Base-by-base conservation (phyloP, 2,888 invertebrate species). In the Pammene fasciana region DNA sequence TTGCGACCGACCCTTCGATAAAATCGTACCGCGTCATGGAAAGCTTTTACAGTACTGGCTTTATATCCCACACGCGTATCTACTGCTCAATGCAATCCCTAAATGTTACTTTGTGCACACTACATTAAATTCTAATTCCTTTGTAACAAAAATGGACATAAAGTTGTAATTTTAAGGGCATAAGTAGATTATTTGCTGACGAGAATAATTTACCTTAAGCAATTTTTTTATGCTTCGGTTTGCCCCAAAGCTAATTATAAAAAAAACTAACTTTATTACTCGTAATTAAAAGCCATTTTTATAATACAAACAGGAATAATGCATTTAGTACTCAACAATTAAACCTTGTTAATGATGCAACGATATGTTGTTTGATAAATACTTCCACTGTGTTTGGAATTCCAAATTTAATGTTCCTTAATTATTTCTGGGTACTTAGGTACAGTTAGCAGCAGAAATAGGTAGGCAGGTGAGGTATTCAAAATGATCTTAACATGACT, bases 1-100 rank as follows among this genome's bases (percentile, higher is more conserved):
- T 65, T 65, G 59, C 59, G 65, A 57, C 52, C 52, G 36, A 56
- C 18, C 64, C 52, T n/a, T 56, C 59, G 36, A 65, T 65, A 68
- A 68, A 65, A 59, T 62, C 56, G 34, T 16, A 50, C 56, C 43
- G 45, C 36, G n/a, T 45, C 36, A 46, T 52, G 59, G 6, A 46
- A 52, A 16, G 36, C 57, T 57, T 61, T 62, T 52, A 68, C 45
- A 38, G 56, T 14, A 34, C 55, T 46, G 50, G 43, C 43, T 11
- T 41, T 36, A 38, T 26, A 50, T 46, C 36, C 16, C 14, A 3
- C 9, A 26, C 38, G 7, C 14, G n/a, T 55, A 41, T 56, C 11
- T 38, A 38, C 0, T 14, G 16, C 9, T 41, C 41, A 43, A 16
- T 56, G 4, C 11, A 8, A 38, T 41, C 6, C 36, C 38, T 38